Conservation (phyloP, 2,797 vertebrate genomes). For the Fringilla coelebs region DNA sequence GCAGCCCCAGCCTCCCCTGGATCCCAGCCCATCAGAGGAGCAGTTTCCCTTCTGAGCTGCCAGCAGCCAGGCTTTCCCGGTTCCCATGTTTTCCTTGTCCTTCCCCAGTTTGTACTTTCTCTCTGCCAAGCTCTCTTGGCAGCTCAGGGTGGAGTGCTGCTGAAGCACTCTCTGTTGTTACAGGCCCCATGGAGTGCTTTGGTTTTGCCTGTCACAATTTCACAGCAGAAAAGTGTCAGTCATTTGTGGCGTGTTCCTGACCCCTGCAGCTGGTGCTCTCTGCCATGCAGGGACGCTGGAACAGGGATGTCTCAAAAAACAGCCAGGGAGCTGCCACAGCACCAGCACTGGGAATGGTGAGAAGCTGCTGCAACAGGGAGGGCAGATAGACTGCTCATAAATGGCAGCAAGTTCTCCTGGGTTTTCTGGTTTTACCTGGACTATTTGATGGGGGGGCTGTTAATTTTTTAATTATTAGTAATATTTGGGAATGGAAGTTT, state of each 20-base stretch:
- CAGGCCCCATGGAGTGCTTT: neutral
- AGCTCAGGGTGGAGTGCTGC: neutral
- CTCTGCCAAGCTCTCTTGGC: neutral
- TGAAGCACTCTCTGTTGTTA: neutral
- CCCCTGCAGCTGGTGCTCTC: neutral
- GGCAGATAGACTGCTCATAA: neutral
- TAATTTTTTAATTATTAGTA: neutral
- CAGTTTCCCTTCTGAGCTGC: neutral
- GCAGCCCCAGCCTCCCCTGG: neutral
- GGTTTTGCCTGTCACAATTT: neutral
- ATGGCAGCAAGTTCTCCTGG: neutral
- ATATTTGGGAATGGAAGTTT: neutral
- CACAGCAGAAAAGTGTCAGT: neutral
- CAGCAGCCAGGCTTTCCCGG: constrained; percentile 16
- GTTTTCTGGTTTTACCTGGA: neutral
- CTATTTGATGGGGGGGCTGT: neutral
- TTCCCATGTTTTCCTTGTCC: neutral
- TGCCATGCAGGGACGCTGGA: neutral
- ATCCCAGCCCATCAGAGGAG: neutral
- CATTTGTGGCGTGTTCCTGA: neutral
- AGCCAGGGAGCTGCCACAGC: neutral
- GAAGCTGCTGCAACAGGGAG: neutral
- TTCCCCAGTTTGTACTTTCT: neutral
- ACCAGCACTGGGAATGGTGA: neutral
- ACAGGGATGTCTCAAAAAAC: neutral